phyloP scores from a whole-genome alignment of 2,113 vertebrate genomes.

The Apeltes quadracus region DNA sequence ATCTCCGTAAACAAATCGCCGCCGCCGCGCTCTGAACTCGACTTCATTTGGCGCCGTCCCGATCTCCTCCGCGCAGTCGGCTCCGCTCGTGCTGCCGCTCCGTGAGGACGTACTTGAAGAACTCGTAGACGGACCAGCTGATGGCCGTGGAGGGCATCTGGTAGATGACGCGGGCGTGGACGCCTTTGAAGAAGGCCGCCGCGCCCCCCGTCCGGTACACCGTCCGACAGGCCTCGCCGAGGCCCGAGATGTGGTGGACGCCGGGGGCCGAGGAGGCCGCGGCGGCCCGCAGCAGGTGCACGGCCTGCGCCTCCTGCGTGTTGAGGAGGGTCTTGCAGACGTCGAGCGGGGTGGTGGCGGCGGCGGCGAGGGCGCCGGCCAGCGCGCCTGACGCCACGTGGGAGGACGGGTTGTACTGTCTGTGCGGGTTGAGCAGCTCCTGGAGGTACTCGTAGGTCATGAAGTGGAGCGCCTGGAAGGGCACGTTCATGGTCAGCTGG shows the following conservation, averaged over 20 bases:
- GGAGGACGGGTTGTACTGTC: conserved; percentile 95
- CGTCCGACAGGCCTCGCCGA: conserved; percentile 95
- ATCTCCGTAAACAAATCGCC: too few relatives aligned
- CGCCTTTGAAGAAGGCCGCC: conserved; percentile 94
- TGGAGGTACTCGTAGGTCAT: conserved; percentile 98
- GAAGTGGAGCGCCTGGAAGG: conserved; percentile 99
- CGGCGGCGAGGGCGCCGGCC: conserved; percentile 92
- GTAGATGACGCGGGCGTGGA: conserved; percentile 94
- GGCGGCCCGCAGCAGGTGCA: conserved; percentile 72
- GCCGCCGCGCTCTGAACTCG: too few relatives aligned
- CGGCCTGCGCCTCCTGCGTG: conserved; percentile 93
- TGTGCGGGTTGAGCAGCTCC: conserved; percentile 95
- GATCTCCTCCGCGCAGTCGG: conserved; percentile 61
- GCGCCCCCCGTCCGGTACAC: conserved; percentile 94
- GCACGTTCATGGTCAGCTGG: conserved; percentile 98
- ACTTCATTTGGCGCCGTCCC: conserved; percentile 56
- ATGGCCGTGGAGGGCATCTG: conserved; percentile 99
- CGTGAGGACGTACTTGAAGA: conserved; percentile 97
- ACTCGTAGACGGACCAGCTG: conserved; percentile 98
- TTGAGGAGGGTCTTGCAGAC: conserved; percentile 99
- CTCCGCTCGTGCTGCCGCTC: conserved; percentile 88
- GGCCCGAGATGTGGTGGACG: conserved; percentile 90
- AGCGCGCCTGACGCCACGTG: conserved; percentile 93
- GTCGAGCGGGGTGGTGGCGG: conserved; percentile 93
- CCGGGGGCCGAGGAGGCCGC: conserved; percentile 1